A percentile compares a stretch with the other conserved stretches of the same genome.
Conservation (phyloP, 64 coral and sea anemone species). For the Dendrophyllia cribrosa region DNA sequence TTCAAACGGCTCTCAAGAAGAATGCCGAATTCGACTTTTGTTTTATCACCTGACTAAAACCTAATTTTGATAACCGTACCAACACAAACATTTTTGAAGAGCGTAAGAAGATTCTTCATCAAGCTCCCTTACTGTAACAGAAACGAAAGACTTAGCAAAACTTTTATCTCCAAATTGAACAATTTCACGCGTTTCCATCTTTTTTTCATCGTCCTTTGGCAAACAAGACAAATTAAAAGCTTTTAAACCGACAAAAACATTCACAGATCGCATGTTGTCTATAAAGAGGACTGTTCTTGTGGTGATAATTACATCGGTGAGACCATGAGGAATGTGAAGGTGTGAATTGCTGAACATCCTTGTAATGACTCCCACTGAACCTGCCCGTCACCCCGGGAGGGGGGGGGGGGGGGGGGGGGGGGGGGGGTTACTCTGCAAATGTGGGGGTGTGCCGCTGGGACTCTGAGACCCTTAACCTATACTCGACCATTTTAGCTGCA, state of each 20-base stretch:
- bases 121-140: neutral
- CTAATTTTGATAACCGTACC: too few species aligned
- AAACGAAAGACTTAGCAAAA: conserved; percentile 17
- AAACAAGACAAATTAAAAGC: conserved; percentile 33
- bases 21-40: too few species aligned
- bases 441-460: too few species aligned
- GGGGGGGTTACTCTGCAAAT: too few species aligned
- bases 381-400: neutral
- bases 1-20: too few species aligned
- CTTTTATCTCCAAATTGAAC: conserved; percentile 55
- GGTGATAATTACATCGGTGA: conserved; percentile 44
- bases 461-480: too few species aligned
- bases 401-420: too few species aligned
- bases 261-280: conserved; percentile 52
- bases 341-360: conserved; percentile 34
- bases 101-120: too few species aligned
- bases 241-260: conserved; percentile 65
- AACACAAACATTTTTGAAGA: too few species aligned
- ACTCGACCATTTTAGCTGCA: too few species aligned
- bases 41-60: too few species aligned
- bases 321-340: conserved; percentile 42
- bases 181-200: conserved; percentile 19
- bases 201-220: conserved; percentile 30
- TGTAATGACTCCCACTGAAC: neutral
- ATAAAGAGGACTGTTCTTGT: conserved; percentile 21